Base-by-base conservation (phyloP, 2,888 invertebrate species). In the Gymnocheta viridis region DNA sequence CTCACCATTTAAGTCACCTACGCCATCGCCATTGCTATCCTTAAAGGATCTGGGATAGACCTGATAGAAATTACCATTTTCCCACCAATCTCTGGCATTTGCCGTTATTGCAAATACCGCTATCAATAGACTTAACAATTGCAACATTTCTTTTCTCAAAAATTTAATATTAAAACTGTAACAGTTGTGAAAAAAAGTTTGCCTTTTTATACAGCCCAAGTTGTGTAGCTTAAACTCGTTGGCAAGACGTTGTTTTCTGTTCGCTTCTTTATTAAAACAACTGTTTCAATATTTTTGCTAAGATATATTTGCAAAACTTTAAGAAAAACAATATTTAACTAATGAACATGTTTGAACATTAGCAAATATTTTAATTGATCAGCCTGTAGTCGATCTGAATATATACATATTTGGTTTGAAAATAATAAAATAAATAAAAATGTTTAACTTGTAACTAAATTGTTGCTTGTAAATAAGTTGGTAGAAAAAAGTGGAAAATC, bases 21-120 rank as follows among this genome's bases (percentile, higher is more conserved):
- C 93, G 6, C 97, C 97, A 91, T 96, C 96, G 0, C 95, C 95
- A 89, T 96, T 92, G 62, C 95, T 94, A 89, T 98, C 98, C 88
- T 94, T 94, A 92, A 96, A 97, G 0, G 96, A 96, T 86, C 95
- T 93, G 0, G 96, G 95, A 89, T 96, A 96, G 19, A 96, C 94
- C 90, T 97, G 96, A 91, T 98, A 97, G 88, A 96, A 94, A 86
- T 91, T 92, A 29, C 90, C 91, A 82, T 88, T 89, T 81, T 91
- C 89, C 90, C 91, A 91, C 91, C 92, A 91, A 82, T 89, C 89
- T 38, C 86, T 87, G 12, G 80, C 79, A 17, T 73, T 76, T 0
- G 35, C 82, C 4, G 27, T 47, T 10, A 82, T 35, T 19, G 73
- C 49, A n/a, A 80, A 41, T 9, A 58, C 66, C 60, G 58, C 66